A percentile compares a stretch with the other conserved stretches of the same genome.
Conservation (phyloP, 2,113 vertebrate genomes). For the Hemicordylus capensis region DNA sequence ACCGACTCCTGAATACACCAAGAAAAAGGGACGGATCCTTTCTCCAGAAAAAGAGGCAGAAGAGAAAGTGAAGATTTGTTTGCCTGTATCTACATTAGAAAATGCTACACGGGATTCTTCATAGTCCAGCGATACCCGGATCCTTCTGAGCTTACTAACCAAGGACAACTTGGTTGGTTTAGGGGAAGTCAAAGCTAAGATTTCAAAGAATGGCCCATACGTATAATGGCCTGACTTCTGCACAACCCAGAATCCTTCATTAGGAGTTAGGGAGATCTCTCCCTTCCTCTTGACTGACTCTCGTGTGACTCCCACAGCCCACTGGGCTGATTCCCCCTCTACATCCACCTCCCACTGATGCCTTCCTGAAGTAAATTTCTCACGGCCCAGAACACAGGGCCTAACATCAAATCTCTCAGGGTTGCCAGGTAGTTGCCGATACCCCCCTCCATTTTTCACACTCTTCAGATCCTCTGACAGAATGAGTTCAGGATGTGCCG, state of each 20-base stretch:
- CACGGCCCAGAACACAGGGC: neutral
- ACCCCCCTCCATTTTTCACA: neutral
- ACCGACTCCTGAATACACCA: neutral
- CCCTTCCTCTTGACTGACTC: neutral
- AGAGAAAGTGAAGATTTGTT: neutral
- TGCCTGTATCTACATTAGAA: neutral
- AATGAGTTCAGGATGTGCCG: neutral
- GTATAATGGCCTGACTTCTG: no score
- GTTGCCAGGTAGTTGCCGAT: neutral
- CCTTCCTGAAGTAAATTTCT: neutral
- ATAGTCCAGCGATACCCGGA: neutral
- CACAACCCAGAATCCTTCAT: neutral
- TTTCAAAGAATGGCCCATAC: neutral
- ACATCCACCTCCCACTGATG: neutral
- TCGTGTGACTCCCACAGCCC: neutral
- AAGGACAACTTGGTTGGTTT: neutral
- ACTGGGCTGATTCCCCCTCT: neutral
- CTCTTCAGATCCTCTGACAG: neutral
- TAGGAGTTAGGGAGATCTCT: neutral
- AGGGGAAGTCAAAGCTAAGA: neutral
- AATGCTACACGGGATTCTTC: neutral
- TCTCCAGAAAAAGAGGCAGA: neutral
- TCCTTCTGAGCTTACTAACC: neutral
- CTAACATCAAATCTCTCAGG: neutral
- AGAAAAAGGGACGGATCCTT: neutral